phyloP scores from a whole-genome alignment of 2,113 vertebrate genomes.

The Bujurquina vittata region DNA sequence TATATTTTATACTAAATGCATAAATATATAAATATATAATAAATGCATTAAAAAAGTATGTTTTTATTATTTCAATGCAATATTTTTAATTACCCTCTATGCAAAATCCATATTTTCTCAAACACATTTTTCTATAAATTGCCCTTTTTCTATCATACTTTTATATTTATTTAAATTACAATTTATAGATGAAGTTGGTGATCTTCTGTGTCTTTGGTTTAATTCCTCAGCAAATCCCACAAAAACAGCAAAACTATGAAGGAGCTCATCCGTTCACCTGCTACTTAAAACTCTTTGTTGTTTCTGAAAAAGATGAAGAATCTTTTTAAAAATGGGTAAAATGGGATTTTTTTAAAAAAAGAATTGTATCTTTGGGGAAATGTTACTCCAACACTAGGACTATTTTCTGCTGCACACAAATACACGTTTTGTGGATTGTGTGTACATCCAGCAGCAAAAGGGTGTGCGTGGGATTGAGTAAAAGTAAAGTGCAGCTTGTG shows the following conservation, averaged over 20 bases:
- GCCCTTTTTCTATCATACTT: too few relatives aligned
- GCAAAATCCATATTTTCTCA: neutral
- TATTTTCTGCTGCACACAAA: neutral
- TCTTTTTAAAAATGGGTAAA: neutral
- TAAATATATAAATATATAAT: neutral
- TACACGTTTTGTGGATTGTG: neutral
- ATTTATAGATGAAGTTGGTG: too few relatives aligned
- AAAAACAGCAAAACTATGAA: too few relatives aligned
- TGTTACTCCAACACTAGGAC: neutral
- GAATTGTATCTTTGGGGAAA: neutral
- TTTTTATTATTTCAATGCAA: neutral
- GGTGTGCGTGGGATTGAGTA: neutral
- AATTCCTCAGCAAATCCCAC: too few relatives aligned
- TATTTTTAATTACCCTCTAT: neutral
- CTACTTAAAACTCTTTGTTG: too few relatives aligned
- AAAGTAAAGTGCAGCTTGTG: neutral
- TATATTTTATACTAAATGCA: neutral
- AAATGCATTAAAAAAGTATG: neutral
- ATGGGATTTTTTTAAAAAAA: neutral
- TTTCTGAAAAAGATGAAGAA: neutral
- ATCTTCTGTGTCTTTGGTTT: too few relatives aligned
- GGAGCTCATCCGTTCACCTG: too few relatives aligned
- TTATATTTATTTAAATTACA: too few relatives aligned
- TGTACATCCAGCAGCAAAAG: neutral
- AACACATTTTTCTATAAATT: neutral